Conservation (phyloP, 2,888 invertebrate species). For the Scaptomyza tumidula region DNA sequence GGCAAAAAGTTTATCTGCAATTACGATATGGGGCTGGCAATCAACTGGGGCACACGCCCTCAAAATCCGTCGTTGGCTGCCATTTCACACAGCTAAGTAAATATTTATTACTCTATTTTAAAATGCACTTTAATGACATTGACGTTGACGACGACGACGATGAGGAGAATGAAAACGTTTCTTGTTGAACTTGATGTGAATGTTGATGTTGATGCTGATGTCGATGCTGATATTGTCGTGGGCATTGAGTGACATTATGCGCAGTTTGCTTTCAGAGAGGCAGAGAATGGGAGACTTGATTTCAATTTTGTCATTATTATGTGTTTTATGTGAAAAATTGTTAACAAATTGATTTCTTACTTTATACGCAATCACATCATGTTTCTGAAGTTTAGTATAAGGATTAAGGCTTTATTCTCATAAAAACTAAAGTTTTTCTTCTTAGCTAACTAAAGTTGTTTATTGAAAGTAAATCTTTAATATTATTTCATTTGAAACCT, state of each 20-base stretch:
- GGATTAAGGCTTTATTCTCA: background rate
- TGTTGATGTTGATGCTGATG: conserved; percentile 21
- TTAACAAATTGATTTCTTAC: conserved; percentile 14
- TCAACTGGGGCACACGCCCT: conserved; percentile 33
- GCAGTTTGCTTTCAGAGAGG: background rate
- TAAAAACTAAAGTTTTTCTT: background rate
- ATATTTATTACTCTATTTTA: conserved; percentile 74
- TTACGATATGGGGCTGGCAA: conserved; percentile 72
- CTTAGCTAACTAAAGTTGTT: too few relatives aligned
- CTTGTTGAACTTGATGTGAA: conserved; percentile 10
- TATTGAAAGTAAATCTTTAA: too few relatives aligned
- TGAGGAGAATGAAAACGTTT: conserved; percentile 19
- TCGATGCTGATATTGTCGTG: conserved; percentile 10
- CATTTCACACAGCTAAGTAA: conserved; percentile 47
- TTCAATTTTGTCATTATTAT: conserved; percentile 28
- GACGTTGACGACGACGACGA: conserved; percentile 27
- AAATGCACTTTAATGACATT: conserved; percentile 70
- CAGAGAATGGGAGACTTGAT: background rate
- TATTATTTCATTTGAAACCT: too few relatives aligned
- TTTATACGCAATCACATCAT: background rate
- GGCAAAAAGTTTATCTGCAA: conserved; percentile 80
- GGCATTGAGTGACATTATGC: conserved; percentile 42
- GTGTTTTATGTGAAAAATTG: conserved; percentile 10
- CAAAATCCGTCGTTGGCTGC: conserved; percentile 8
- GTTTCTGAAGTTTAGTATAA: background rate